Conservation (phyloP, 2,113 vertebrate species). For the human region DNA sequence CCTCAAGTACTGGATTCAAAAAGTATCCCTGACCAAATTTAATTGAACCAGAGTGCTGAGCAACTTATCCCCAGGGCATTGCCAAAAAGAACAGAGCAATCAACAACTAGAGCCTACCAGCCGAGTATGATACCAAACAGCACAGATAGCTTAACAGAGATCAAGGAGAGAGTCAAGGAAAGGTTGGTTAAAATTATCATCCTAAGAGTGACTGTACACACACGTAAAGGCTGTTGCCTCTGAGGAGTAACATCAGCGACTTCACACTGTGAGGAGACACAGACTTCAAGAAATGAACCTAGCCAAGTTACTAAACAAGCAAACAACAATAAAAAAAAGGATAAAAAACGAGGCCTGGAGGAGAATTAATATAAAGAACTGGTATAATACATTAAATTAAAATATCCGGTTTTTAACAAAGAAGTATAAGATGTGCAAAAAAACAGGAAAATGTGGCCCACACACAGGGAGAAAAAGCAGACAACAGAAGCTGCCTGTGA, state of each 20-base stretch:
- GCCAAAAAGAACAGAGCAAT: neutral
- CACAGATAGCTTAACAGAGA: neutral
- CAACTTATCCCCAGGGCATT: neutral
- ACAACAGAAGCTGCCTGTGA: neutral
- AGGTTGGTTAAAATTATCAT: neutral
- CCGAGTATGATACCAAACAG: neutral
- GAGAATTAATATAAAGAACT: neutral
- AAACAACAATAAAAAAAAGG: neutral
- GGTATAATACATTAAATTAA: neutral
- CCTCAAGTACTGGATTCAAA: neutral
- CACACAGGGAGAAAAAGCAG: neutral
- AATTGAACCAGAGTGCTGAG: neutral
- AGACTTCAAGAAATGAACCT: no score
- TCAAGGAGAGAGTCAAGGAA: neutral
- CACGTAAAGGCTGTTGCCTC: neutral
- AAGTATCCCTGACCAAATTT: neutral
- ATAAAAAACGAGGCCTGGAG: neutral
- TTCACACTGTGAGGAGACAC: neutral
- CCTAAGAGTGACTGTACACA: neutral
- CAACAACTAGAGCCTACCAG: neutral
- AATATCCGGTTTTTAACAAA: neutral
- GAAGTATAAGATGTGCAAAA: neutral
- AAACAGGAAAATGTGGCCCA: neutral
- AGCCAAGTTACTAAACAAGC: neutral
- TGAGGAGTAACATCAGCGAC: neutral